phyloP scores from a whole-genome alignment of 1,140 invertebrate genomes.

The Drosophila suzukii region DNA sequence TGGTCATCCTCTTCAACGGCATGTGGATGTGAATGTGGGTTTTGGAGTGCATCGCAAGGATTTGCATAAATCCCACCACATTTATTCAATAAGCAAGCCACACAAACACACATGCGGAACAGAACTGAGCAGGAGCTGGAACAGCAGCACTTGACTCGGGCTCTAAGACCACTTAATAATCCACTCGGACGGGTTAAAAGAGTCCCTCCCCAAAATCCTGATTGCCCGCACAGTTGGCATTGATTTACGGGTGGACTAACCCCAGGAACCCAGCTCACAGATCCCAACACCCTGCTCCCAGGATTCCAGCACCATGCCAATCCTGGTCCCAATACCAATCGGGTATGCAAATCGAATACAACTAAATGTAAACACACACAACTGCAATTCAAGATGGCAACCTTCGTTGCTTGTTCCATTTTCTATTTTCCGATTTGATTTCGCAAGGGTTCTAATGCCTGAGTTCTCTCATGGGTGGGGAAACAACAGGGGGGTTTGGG shows the following conservation, averaged over 20 bases:
- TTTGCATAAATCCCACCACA: conserved; percentile 74
- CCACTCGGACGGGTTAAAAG: conserved; percentile 56
- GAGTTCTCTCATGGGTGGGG: not conserved
- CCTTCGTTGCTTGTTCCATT: conserved; percentile 19
- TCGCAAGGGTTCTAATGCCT: conserved; percentile 66
- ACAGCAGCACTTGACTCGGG: conserved; percentile 62
- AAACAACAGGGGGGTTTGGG: not conserved
- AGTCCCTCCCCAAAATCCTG: conserved; percentile 25
- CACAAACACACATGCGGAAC: not conserved
- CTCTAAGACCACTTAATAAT: conserved; percentile 79
- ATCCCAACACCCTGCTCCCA: not conserved
- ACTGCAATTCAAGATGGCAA: conserved; percentile 53
- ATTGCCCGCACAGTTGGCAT: conserved; percentile 71
- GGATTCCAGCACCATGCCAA: not conserved
- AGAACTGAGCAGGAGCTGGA: not conserved
- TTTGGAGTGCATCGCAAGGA: conserved; percentile 37
- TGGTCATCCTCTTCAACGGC: conserved; percentile 29
- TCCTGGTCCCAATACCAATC: conserved; percentile 26
- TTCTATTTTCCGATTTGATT: conserved; percentile 51
- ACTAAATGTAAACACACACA: conserved; percentile 82
- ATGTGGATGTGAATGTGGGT: conserved; percentile 6
- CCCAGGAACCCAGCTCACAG: conserved; percentile 2
- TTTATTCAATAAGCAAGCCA: conserved; percentile 69
- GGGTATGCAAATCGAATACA: conserved; percentile 79
- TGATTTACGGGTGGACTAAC: conserved; percentile 67